Base-by-base conservation (phyloP, 2,797 vertebrate genomes). In the Hirundo rustica region DNA sequence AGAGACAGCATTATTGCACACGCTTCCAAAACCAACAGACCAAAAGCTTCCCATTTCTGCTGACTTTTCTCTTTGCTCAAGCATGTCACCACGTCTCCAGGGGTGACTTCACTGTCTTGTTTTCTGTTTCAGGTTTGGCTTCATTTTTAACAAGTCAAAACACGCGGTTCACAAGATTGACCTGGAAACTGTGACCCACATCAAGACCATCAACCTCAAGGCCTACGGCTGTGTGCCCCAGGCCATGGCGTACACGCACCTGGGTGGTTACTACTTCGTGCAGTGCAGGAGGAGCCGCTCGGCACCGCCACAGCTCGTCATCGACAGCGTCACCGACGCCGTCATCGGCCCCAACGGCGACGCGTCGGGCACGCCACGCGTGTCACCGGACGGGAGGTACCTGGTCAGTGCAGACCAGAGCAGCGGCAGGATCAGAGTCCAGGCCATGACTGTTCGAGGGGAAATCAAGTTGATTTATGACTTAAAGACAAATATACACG, bases 211-310 rank as follows among this genome's bases (percentile, higher is more conserved):
- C 97, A 97, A 92, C 97, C 98, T 99, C 75, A 97, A 95, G 68
- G 98, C 97, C 86, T 96, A 97, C 22, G 97, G 98, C 98, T 99
- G 99, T 64, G 3, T 98, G 3, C 99, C 99, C 0, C 97, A 97
- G 94, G 97, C 97, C 97, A 99, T 99, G 98, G 99, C 98, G 2
- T 99, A 99, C 95, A 99, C 98, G 3, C 99, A 99, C 92, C 97
- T 99, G 77, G 98, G 99, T 0, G 99, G 99, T 54, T 98, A 98
- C 97, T 99, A 98, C 97, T 98, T 99, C 4, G 75, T 99, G 85
- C 98, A 99, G 83, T 99, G 99, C 92, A 92, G 94, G 80, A 97
- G 88, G 83, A 97, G 85, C 34, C 81, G 75, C 64, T 85, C 67
- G 1, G 51, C 66, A 2, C 10, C 29, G 0, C 87, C 87, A 0